Conservation (phyloP, 2,888 invertebrate species). For the Drosophila trichaetosa region DNA sequence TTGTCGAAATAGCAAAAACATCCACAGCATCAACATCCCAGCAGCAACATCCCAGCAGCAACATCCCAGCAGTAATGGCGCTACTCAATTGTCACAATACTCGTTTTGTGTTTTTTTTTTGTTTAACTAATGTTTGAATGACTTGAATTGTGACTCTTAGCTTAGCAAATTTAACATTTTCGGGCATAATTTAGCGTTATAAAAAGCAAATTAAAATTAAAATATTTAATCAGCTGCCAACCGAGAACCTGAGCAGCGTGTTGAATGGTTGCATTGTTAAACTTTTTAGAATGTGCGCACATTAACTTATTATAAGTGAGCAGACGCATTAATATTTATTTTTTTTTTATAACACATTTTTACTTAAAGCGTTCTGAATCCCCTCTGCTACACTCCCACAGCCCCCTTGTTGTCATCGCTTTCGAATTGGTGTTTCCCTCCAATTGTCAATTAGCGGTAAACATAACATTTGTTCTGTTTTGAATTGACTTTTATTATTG, state of each 20-base stretch:
- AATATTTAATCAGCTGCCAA: constrained; percentile 73
- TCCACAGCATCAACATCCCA: neutral
- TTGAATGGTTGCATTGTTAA: constrained; percentile 14
- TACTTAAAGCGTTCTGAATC: constrained; percentile 5
- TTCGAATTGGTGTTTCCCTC: constrained; percentile 12
- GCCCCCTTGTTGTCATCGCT: neutral
- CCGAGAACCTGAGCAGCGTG: constrained; percentile 29
- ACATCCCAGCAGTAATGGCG: constrained; percentile 26
- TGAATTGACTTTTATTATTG: constrained; percentile 27
- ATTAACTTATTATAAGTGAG: constrained; percentile 34
- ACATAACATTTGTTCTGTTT: constrained; percentile 32
- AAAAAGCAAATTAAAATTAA: constrained; percentile 76
- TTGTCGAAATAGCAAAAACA: neutral
- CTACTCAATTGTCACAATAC: constrained; percentile 41
- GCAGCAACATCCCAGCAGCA: constrained; percentile 3
- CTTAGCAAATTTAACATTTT: constrained; percentile 26
- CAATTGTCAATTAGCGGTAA: constrained; percentile 71
- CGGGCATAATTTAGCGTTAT: constrained; percentile 35
- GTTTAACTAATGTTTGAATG: constrained; percentile 22
- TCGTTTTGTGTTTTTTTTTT: constrained; percentile 11
- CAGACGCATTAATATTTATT: constrained; percentile 29
- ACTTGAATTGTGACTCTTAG: constrained; percentile 4
- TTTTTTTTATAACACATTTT: constrained; percentile 19
- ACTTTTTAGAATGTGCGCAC: constrained; percentile 11
- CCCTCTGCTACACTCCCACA: neutral